These are phyloP conservation scores for Leptoclinus maculatus DNA, from an alignment of 2,797 vertebrate species.

Conservation along the genomic window DNA sequence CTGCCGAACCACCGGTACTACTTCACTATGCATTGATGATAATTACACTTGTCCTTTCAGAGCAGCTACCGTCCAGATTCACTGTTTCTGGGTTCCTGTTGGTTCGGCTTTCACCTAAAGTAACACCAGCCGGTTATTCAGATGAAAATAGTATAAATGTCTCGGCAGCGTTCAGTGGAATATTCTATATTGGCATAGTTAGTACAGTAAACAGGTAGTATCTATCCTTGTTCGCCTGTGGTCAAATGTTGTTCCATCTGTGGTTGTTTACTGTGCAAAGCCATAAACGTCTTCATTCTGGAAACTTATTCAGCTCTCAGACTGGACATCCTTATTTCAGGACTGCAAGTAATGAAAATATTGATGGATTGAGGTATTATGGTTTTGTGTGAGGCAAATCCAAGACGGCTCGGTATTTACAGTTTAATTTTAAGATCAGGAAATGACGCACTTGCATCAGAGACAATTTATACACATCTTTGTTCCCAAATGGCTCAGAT, in stretches of 20 bases:
- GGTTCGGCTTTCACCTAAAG: slow-evolving; percentile 44
- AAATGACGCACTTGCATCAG: slow-evolving; percentile 42
- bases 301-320: slow-evolving; percentile 81
- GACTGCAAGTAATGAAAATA: slow-evolving; percentile 80
- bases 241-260: slow-evolving; percentile 86
- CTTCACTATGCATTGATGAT: background rate
- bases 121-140: slow-evolving; percentile 58
- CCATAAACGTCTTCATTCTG: slow-evolving; percentile 84
- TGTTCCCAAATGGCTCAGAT: slow-evolving; percentile 30
- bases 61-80: slow-evolving; percentile 6
- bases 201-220: slow-evolving; percentile 83
- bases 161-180: slow-evolving; percentile 80
- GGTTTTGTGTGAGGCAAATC: slow-evolving; percentile 71
- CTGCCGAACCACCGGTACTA: background rate
- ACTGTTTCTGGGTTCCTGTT: slow-evolving; percentile 43
- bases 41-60: slow-evolving; percentile 29
- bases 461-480: slow-evolving; percentile 55
- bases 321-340: slow-evolving; percentile 84
- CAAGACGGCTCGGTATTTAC: slow-evolving; percentile 66
- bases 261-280: slow-evolving; percentile 85
- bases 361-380: slow-evolving; percentile 81
- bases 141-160: slow-evolving; percentile 70
- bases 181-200: slow-evolving; percentile 82
- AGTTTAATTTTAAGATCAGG: slow-evolving; percentile 61
- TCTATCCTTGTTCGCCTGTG: slow-evolving; percentile 84